Evolutionary conservation across 2,113 vertebrate species (phyloP).

Genomic region (Macrotus californicus): DNA sequence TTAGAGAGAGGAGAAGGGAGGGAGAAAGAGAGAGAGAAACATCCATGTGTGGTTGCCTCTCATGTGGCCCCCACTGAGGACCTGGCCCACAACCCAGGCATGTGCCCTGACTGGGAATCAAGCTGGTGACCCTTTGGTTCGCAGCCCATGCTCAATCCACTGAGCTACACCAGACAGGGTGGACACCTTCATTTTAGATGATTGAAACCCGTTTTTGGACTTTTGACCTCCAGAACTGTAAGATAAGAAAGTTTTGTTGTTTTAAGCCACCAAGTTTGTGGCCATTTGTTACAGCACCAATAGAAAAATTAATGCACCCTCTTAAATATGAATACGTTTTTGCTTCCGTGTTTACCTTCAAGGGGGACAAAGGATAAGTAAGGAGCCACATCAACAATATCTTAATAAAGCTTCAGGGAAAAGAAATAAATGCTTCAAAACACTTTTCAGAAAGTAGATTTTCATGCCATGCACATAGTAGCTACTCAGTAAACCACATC

Average conservation of each 20-base stretch:
- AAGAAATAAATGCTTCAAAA: not conserved
- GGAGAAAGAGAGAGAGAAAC: too few species aligned
- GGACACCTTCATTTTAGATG: not conserved
- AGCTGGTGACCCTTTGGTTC: too few species aligned
- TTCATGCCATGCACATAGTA: not conserved
- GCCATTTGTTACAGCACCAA: not conserved
- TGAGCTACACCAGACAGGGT: too few species aligned
- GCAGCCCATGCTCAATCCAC: too few species aligned
- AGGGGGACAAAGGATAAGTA: not conserved
- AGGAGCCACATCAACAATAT: not conserved
- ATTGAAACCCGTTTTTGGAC: not conserved
- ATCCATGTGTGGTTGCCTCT: too few species aligned
- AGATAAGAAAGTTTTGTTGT: not conserved
- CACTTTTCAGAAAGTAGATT: not conserved
- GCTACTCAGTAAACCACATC: not conserved
- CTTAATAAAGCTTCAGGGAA: not conserved
- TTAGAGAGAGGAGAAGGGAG: too few species aligned
- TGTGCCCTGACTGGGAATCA: too few species aligned
- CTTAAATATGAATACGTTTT: not conserved
- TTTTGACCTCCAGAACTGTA: not conserved
- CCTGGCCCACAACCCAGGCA: too few species aligned
- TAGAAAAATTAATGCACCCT: not conserved
- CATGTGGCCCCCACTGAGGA: too few species aligned
- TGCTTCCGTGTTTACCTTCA: not conserved
- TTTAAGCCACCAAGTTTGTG: not conserved